These are phyloP conservation scores for Pterophyllum scalare DNA, from an alignment of 2,113 vertebrate genomes.

Conservation along the genomic window DNA sequence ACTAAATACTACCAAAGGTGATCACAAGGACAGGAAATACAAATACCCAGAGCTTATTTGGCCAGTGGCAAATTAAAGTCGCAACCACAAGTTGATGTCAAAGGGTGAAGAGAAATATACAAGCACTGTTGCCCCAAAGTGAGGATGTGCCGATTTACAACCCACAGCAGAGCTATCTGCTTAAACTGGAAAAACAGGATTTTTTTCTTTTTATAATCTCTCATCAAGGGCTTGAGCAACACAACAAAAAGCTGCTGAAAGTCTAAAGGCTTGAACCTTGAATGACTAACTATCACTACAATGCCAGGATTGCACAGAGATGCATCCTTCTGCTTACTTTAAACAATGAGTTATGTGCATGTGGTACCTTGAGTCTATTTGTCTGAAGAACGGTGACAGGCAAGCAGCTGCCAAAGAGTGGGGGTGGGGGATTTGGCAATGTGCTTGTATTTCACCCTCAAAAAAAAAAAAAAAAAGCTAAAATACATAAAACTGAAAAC, in stretches of 20 bases:
- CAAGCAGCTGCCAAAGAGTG: conserved; percentile 20
- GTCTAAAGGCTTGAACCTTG: not conserved
- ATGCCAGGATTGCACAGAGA: conserved; percentile 37
- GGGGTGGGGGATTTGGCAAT: not conserved
- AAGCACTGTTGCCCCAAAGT: not conserved
- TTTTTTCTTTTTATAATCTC: not conserved
- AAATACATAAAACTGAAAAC: conserved; percentile 6
- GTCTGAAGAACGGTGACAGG: conserved; percentile 16
- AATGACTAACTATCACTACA: conserved; percentile 16
- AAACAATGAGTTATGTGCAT: conserved; percentile 55
- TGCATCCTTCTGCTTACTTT: conserved; percentile 43
- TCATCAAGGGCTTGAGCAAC: not conserved
- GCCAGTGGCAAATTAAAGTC: not conserved
- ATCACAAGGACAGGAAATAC: not conserved
- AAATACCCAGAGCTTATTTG: not conserved
- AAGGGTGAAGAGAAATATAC: not conserved
- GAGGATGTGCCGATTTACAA: not conserved
- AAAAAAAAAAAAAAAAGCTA: not conserved
- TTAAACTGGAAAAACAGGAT: not conserved
- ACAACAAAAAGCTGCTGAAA: not conserved
- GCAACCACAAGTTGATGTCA: not conserved
- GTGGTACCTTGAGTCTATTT: conserved; percentile 61
- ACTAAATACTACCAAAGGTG: conserved; percentile 1
- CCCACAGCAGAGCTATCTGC: not conserved
- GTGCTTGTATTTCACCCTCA: conserved; percentile 2